Evolutionary conservation across 2,888 invertebrate species (phyloP).

Genomic region (Apodemia mormo): DNA sequence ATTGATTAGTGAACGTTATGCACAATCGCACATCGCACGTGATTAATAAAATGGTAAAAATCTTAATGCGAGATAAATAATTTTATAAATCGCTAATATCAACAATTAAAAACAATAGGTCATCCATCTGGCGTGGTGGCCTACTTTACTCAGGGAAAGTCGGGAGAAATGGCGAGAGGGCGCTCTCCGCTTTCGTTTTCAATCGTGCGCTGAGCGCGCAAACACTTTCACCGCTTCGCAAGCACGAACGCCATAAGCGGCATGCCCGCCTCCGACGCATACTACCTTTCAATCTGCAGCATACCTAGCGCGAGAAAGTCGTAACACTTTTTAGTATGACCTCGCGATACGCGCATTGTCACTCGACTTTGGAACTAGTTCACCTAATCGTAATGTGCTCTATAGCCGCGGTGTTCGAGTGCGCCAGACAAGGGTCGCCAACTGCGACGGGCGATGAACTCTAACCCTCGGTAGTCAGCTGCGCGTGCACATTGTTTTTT

Average conservation of each 20-base stretch:
- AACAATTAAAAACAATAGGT: slow-evolving; percentile 64
- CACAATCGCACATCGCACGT: background rate
- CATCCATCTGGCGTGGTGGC: slow-evolving; percentile 74
- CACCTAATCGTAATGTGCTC: slow-evolving; percentile 60
- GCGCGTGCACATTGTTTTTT: slow-evolving; percentile 70
- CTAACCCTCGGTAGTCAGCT: slow-evolving; percentile 75
- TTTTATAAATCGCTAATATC: slow-evolving; percentile 17
- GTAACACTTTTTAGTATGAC: slow-evolving; percentile 80
- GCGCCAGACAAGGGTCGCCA: slow-evolving; percentile 50
- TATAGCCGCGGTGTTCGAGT: slow-evolving; percentile 44
- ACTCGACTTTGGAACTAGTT: slow-evolving; percentile 74
- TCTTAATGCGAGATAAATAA: background rate
- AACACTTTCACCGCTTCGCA: slow-evolving; percentile 76
- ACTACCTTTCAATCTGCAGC: slow-evolving; percentile 61
- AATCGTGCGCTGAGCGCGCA: slow-evolving; percentile 66
- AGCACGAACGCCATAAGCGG: slow-evolving; percentile 67
- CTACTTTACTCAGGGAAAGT: slow-evolving; percentile 78
- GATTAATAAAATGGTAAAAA: background rate
- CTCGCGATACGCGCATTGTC: slow-evolving; percentile 76
- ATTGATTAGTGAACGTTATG: background rate
- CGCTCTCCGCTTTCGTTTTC: slow-evolving; percentile 81
- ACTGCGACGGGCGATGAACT: slow-evolving; percentile 73
- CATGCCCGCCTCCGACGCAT: slow-evolving; percentile 60
- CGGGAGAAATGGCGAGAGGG: slow-evolving; percentile 81
- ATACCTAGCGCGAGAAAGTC: slow-evolving; percentile 74